Conservation (phyloP, 2,888 invertebrate genomes). For the Mesoligia furuncula region DNA sequence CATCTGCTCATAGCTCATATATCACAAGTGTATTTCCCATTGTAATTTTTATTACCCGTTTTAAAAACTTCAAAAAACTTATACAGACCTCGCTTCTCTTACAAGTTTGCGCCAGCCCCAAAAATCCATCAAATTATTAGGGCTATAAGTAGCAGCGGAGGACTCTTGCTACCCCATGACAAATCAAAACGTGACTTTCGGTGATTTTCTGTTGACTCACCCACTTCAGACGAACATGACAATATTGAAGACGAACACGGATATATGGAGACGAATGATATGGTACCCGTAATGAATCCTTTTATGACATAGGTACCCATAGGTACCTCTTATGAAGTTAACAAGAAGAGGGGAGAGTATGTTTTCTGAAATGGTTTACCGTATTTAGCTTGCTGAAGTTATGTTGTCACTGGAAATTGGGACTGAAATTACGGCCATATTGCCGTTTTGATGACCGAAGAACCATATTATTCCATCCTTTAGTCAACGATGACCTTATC, state of each 20-base stretch:
- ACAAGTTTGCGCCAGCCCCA: conserved; percentile 30
- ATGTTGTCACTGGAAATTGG: neutral
- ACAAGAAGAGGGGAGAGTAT: conserved; percentile 3
- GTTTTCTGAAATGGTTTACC: conserved; percentile 20
- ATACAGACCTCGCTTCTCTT: neutral
- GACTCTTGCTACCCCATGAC: conserved; percentile 68
- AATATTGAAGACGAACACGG: conserved; percentile 49
- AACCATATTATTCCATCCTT: neutral
- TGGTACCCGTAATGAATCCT: conserved; percentile 37
- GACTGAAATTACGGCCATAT: neutral
- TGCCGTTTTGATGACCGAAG: neutral
- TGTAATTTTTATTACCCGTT: no score
- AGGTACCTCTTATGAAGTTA: conserved; percentile 9
- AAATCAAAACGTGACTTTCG: conserved; percentile 74
- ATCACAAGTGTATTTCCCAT: no score
- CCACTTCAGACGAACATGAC: conserved; percentile 52
- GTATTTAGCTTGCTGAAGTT: neutral
- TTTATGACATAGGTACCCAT: conserved; percentile 11
- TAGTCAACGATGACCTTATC: neutral
- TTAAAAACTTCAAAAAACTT: neutral
- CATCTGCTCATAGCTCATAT: no score
- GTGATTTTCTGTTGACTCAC: conserved; percentile 64
- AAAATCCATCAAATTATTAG: conserved; percentile 70
- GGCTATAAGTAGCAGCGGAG: conserved; percentile 70
- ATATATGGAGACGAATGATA: conserved; percentile 40